These are phyloP conservation scores for Drymodes brunneopygia DNA, from an alignment of 2,113 vertebrate genomes.

Conservation along the genomic window DNA sequence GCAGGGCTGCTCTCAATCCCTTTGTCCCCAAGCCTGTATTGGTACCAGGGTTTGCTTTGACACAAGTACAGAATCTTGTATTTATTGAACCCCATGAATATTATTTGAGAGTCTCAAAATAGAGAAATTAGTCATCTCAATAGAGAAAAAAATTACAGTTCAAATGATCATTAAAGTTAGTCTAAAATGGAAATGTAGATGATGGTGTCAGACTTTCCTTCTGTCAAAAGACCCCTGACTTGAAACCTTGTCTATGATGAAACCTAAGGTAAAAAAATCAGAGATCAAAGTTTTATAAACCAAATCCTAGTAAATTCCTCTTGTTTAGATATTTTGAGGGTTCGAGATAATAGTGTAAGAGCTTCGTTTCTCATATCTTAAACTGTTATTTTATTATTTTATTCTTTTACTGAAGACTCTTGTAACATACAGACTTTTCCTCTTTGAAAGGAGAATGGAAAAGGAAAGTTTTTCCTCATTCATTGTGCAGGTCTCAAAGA, in stretches of 20 bases:
- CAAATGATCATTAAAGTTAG: background rate
- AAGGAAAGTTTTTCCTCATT: background rate
- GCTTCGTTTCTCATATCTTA: background rate
- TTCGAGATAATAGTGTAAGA: background rate
- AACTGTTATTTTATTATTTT: background rate
- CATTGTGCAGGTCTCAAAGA: background rate
- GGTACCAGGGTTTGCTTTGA: background rate
- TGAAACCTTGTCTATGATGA: background rate
- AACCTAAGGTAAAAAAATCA: background rate
- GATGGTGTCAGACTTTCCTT: background rate
- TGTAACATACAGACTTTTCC: background rate
- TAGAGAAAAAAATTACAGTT: background rate
- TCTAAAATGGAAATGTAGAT: background rate
- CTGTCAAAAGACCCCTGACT: background rate
- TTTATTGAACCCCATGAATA: background rate
- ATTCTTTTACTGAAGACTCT: background rate
- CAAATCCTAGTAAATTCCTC: background rate
- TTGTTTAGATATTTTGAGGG: background rate
- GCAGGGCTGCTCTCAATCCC: background rate
- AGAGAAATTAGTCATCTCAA: background rate
- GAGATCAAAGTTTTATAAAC: background rate
- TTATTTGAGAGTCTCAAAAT: background rate
- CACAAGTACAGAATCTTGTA: background rate
- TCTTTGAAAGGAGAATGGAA: background rate
- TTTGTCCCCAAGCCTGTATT: background rate